Base-by-base conservation (phyloP, 92 coral and sea anemone species). In the Ricordea florida region DNA sequence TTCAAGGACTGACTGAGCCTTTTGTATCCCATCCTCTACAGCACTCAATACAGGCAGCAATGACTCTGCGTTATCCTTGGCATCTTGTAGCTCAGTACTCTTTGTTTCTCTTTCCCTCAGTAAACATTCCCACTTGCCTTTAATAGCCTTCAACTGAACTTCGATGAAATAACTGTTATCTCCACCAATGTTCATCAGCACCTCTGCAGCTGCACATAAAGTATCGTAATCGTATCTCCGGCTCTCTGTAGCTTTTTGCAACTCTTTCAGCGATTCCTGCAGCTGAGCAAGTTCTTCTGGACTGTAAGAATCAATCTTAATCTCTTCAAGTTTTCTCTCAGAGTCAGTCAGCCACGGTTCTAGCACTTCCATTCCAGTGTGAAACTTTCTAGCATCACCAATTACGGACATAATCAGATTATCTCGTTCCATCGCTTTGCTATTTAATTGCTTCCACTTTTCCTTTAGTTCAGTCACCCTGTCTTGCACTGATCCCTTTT, bases 91-190 rank as follows among this genome's bases (percentile, higher is more conserved):
- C 25, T 59, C 64, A 18, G 58, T 69, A 46, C 86, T 87, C 51
- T 89, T 94, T 33, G 80, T 86, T 63, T 89, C 88, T 27, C 83
- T 58, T 59, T 81, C 87, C 43, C 74, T 74, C 53, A 77, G 49
- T 26, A 94, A 33, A n/a, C 93, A 89, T 30, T 94, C 89, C 91
- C 90, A 94, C 13, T 97, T 90, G 42, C 86, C 70, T 53, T 87
- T 79, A 2, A 79, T 9, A 50, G 78, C 97, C 17, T 71, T 89
- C 62, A 75, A 67, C 82, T 88, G 88, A 22, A 93, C 92, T 23
- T 94, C 97, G 59, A 92, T 78, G 43, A 94, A 67, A 25, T 81
- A 88, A 72, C 74, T 79, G 88, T 89, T 88, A 25, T 89, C 97
- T 43, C 78, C 85, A 73, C 98, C 92, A 47, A 82, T 88, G 66